Conservation (phyloP, 2,113 vertebrate species). For the Nannospalax galili region DNA sequence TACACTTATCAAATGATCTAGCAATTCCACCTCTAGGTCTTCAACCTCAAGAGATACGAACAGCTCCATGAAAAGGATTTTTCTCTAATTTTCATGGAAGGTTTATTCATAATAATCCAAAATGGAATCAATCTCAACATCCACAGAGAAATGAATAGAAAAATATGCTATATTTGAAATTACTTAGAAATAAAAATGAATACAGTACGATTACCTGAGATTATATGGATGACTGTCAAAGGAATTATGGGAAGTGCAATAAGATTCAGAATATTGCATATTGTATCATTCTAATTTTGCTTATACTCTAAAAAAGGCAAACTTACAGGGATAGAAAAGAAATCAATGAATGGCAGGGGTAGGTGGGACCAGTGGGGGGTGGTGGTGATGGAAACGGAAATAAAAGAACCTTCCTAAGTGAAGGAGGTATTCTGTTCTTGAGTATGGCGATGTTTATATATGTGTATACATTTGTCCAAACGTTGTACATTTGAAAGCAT, state of each 20-base stretch:
- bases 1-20: background rate
- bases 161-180: background rate
- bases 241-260: background rate
- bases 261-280: background rate
- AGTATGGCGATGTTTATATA: slow-evolving; percentile 21
- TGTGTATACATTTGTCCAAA: slow-evolving; percentile 23
- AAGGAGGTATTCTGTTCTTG: slow-evolving; percentile 47
- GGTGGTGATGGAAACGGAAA: background rate
- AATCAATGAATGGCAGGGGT: background rate
- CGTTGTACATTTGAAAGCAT: slow-evolving; percentile 2
- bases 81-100: background rate
- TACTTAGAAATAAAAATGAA: slow-evolving; percentile 15
- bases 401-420: slow-evolving; percentile 7
- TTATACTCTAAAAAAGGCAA: background rate
- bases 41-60: slow-evolving; percentile 41
- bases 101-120: background rate
- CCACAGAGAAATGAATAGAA: background rate
- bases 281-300: background rate
- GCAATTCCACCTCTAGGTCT: background rate
- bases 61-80: background rate
- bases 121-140: slow-evolving; percentile 4
- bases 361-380: accelerated
- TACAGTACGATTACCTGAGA: background rate
- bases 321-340: background rate
- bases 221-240: background rate